Evolutionary conservation across 2,888 invertebrate species (phyloP), one percentile per base, ranked within the genome.

Genomic region (Agrypnus murinus): DNA sequence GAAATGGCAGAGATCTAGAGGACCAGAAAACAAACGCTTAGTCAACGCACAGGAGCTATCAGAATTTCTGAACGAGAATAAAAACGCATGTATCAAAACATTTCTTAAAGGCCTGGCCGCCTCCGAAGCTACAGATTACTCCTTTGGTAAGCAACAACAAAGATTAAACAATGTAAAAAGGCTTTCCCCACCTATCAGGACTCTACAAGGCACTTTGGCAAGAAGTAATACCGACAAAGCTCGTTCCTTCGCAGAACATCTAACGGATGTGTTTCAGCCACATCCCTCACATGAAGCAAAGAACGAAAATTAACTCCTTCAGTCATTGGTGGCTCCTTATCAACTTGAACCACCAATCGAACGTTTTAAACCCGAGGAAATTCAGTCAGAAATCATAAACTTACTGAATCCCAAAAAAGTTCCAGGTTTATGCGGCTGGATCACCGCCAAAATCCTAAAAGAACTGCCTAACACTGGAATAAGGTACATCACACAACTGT

Each of bases 121-220:
- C 15, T 14, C 46, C 4, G 15, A 46, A 46, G 15, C 46, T 15
- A 46, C 46, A 34, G 34, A 46, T 6, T 46, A 46, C 15, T 46
- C 15, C 15, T 46, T 9, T 46, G 46, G 46, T 14, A 15, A 46
- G 15, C 17, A 14, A 46, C 46, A 46, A 46, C 5, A 17, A 46
- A 46, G 15, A 46, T 46, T 14, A 46, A 46, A 46, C 46, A 46
- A 46, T 46, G 46, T 6, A 46, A 46, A 46, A 48, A 48, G 15
- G 19, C 48, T 8, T 48, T 17, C 48, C n/a, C 15, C 12, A 8
- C 9, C 48, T 48, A 48, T 48, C 10, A 48, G 48, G 17, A 48
- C 48, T 17, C 48, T 48, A 8, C 48, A 48, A 19, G 48, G 48
- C 7, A 48, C 48, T 17, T 48, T 3, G 48, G 48, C 48, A 48